Conservation (phyloP, 2,797 vertebrate species). For the Calcarius lapponicus region DNA sequence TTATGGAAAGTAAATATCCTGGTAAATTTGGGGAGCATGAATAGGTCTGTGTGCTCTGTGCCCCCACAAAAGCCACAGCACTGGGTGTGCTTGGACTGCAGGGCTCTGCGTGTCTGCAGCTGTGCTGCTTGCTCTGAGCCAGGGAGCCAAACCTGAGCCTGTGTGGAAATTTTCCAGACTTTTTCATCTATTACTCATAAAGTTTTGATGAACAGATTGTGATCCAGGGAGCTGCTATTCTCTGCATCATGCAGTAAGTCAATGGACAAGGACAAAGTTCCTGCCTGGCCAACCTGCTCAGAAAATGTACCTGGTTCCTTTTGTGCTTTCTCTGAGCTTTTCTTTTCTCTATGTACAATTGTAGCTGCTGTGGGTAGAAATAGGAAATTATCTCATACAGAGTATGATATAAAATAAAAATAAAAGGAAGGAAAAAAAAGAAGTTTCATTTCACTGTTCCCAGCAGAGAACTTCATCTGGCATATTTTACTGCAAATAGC, state of each 20-base stretch:
- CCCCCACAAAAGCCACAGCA: accelerated
- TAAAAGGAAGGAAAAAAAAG: background rate
- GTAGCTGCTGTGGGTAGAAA: background rate
- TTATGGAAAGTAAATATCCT: background rate
- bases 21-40: background rate
- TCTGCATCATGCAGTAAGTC: background rate
- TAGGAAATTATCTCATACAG: background rate
- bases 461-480: conserved; percentile 16
- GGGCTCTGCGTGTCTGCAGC: background rate
- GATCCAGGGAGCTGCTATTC: background rate
- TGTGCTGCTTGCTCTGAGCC: background rate
- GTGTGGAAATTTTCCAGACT: background rate
- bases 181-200: background rate
- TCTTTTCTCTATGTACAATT: background rate
- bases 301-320: background rate
- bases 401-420: background rate
- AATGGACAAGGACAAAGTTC: background rate
- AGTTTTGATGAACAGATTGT: background rate
- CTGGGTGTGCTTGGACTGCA: background rate
- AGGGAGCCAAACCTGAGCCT: background rate
- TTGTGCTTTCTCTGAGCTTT: background rate
- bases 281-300: background rate
- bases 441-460: background rate
- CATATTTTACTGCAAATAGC: conserved; percentile 14
- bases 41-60: background rate